Conservation (phyloP, 2,888 invertebrate species). For the Athalia rosae region DNA sequence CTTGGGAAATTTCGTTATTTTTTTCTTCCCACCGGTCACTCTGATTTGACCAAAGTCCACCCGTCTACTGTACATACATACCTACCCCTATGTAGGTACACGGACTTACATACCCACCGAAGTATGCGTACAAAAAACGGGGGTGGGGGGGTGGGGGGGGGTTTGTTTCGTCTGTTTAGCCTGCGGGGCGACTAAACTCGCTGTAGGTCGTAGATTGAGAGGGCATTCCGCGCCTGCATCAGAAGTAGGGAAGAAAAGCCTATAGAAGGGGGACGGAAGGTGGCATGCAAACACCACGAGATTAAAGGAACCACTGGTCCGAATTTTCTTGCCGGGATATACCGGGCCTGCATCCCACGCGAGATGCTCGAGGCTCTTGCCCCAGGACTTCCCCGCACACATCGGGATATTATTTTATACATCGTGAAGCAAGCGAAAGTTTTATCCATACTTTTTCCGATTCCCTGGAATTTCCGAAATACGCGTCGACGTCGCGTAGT, state of each 20-base stretch:
- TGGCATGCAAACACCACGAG: constrained; percentile 72
- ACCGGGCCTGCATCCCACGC: constrained; percentile 43
- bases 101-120: too few relatives aligned
- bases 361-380: constrained; percentile 49
- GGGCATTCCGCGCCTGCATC: not conserved
- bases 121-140: too few relatives aligned
- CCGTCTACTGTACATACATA: too few relatives aligned
- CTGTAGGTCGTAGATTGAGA: constrained; percentile 51
- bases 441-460: too few relatives aligned
- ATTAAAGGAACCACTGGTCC: constrained; percentile 70
- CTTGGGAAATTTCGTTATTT: too few relatives aligned
- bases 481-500: not conserved
- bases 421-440: too few relatives aligned
- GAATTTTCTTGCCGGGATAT: constrained; percentile 47
- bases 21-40: too few relatives aligned
- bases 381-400: not conserved
- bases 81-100: too few relatives aligned
- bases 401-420: too few relatives aligned
- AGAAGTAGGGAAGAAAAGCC: not conserved
- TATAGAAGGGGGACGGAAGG: not conserved
- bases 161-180: constrained; percentile 60
- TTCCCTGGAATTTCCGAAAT: not conserved
- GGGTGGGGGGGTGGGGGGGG: constrained; percentile 53
- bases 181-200: constrained; percentile 52
- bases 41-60: too few relatives aligned